Percentiles rank a stretch among this genome's conserved stretches.
Conservation (phyloP, 2,113 vertebrate species). For the Dicaeum eximium region DNA sequence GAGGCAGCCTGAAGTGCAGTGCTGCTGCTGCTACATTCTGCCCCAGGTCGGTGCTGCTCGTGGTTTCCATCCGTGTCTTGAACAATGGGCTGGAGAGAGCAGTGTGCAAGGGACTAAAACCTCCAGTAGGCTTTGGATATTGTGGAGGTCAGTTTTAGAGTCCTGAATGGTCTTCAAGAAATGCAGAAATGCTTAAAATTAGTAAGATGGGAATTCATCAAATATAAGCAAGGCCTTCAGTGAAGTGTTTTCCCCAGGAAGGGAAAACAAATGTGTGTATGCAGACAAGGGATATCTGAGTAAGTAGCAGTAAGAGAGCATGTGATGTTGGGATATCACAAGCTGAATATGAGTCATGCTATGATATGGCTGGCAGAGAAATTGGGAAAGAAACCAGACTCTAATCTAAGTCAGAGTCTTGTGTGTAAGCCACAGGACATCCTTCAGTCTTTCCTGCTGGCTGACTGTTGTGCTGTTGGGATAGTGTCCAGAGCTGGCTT, state of each 20-base stretch:
- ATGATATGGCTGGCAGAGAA: neutral
- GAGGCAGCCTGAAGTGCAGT: neutral
- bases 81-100: neutral
- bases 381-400: neutral
- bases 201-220: neutral
- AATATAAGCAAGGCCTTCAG: neutral
- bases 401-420: neutral
- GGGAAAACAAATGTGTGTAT: neutral
- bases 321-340: constrained; percentile 9
- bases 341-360: neutral
- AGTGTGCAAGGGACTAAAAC: neutral
- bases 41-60: neutral
- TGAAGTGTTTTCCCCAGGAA: neutral
- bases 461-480: neutral
- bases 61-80: neutral
- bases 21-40: neutral
- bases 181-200: neutral
- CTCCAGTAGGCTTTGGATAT: neutral
- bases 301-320: neutral
- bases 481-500: neutral
- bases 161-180: neutral
- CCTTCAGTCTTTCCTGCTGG: neutral
- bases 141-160: neutral
- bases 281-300: neutral
- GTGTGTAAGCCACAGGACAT: neutral